phyloP scores from a whole-genome alignment of 2,888 invertebrate species.

The Pyrrhia umbra region DNA sequence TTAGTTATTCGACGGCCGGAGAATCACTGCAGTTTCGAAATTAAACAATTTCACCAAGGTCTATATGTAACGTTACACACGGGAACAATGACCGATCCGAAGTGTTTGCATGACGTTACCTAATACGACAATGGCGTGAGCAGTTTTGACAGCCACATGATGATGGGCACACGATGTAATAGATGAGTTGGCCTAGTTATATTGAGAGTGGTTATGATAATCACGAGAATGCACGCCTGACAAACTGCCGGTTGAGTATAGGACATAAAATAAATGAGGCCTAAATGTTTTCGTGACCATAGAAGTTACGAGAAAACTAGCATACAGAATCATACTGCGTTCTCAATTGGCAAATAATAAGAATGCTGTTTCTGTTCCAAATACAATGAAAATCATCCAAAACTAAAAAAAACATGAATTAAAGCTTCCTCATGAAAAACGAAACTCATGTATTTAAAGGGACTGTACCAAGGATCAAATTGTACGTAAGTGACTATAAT shows the following conservation, averaged over 20 bases:
- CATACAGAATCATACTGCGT: not conserved
- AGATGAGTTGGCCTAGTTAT: conserved; percentile 56
- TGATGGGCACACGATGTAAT: conserved; percentile 59
- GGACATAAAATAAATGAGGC: conserved; percentile 25
- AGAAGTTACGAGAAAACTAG: not conserved
- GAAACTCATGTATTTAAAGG: conserved; percentile 13
- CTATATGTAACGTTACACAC: conserved; percentile 52
- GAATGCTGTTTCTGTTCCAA: conserved; percentile 22
- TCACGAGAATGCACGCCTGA: conserved; percentile 50
- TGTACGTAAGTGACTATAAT: conserved; percentile 17
- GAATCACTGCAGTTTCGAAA: conserved; percentile 71
- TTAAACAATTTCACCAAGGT: conserved; percentile 72
- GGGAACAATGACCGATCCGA: conserved; percentile 49
- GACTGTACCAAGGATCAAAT: conserved; percentile 9
- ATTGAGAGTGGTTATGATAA: conserved; percentile 50
- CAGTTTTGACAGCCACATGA: conserved; percentile 57
- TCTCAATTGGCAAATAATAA: conserved; percentile 37
- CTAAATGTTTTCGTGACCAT: conserved; percentile 17
- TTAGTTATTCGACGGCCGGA: conserved; percentile 69
- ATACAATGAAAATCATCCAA: conserved; percentile 35
- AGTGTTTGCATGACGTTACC: conserved; percentile 48
- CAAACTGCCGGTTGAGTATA: conserved; percentile 29
- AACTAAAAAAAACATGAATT: conserved; percentile 9
- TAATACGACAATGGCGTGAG: conserved; percentile 63
- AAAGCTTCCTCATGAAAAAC: conserved; percentile 14